These are phyloP conservation scores for Struthidea cinerea DNA, from an alignment of 2,113 vertebrate genomes.

Conservation along the genomic window DNA sequence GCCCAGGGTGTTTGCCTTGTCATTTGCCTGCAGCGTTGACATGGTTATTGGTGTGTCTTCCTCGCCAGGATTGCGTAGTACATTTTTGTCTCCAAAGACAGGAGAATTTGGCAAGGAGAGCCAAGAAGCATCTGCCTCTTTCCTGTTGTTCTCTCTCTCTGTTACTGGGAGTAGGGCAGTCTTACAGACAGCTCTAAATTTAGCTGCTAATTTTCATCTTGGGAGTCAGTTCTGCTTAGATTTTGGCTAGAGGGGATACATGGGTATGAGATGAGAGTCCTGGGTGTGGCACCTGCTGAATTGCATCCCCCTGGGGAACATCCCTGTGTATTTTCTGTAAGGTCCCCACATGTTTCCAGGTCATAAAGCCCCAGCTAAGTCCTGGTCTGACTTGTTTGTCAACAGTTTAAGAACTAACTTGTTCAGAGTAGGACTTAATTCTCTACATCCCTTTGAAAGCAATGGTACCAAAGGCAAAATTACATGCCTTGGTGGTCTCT, in stretches of 20 bases:
- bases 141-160: slow-evolving; percentile 23
- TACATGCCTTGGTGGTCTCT: not conserved
- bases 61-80: not conserved
- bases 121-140: slow-evolving; percentile 7
- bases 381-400: not conserved
- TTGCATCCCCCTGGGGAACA: not conserved
- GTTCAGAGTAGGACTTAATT: not conserved
- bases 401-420: not conserved
- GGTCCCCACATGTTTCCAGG: not conserved
- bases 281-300: not conserved
- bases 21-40: not conserved
- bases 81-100: not conserved
- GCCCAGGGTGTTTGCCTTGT: not conserved
- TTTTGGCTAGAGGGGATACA: not conserved
- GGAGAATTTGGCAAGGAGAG: not conserved
- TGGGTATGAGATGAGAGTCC: not conserved
- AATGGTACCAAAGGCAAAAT: not conserved
- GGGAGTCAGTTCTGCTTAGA: not conserved
- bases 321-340: not conserved
- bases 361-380: not conserved
- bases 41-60: slow-evolving; percentile 38
- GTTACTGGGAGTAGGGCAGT: not conserved
- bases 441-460: not conserved
- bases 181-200: not conserved
- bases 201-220: not conserved